These are phyloP conservation scores for Oreotragus oreotragus DNA, from an alignment of 2,113 vertebrate genomes.

Conservation along the genomic window DNA sequence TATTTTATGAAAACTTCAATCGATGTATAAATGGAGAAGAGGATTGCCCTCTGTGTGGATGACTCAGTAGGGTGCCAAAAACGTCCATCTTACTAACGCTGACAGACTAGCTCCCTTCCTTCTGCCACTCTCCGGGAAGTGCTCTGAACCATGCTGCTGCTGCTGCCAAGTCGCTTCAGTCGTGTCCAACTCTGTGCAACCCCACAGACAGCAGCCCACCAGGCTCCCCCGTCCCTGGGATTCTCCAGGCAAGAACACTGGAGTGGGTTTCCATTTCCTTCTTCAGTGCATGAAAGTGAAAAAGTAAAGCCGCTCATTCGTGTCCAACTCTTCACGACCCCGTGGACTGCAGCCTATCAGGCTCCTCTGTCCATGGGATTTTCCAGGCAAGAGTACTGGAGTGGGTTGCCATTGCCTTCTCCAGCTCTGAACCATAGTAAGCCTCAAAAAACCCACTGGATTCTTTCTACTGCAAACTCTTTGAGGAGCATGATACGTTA, in stretches of 20 bases:
- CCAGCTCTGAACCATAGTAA: neutral
- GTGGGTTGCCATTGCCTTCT: too few species aligned
- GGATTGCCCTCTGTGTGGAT: neutral
- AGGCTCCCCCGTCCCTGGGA: too few species aligned
- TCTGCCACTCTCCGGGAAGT: neutral
- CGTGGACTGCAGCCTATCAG: too few species aligned
- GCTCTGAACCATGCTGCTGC: neutral
- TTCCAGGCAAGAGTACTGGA: too few species aligned
- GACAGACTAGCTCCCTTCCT: neutral
- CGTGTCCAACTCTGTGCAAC: too few species aligned
- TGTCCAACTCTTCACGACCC: accelerated
- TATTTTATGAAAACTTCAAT: neutral
- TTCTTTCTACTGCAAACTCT: neutral
- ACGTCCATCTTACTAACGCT: neutral
- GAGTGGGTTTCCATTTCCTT: too few species aligned
- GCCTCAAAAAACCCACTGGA: neutral
- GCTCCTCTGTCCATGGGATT: too few species aligned
- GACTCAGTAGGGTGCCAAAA: neutral
- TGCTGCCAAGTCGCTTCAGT: too few species aligned
- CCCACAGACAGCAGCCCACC: too few species aligned
- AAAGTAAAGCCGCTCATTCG: too few species aligned
- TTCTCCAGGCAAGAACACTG: too few species aligned
- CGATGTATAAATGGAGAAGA: neutral
- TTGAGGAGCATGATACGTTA: neutral
- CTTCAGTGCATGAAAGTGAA: too few species aligned